Base-by-base conservation (phyloP, 2,113 vertebrate species). In the Leucosticte australis region DNA sequence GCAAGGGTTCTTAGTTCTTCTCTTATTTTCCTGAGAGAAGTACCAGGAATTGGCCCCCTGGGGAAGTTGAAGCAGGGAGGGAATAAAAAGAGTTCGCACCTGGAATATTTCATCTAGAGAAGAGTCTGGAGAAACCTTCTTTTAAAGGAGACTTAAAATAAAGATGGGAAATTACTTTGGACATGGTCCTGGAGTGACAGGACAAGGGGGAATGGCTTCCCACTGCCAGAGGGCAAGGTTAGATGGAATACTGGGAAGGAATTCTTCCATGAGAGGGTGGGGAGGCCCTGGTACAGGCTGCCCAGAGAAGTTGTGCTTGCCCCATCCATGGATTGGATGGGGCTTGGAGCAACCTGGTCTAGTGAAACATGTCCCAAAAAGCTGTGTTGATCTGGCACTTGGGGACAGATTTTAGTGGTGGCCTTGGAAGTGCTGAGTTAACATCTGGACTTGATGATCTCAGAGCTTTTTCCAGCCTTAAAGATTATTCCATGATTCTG, bases 361-460 rank as follows among this genome's bases (percentile, higher is more conserved):
- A 63, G 41, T 41, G 30, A 24, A 63, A 41, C 11, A 26, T 22
- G 56, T 55, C 56, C 21, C 65, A 26, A 47, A 63, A 70, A 87
- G 13, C 13, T 0, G 0, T 22, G 11, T 5, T 55, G 41, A 64
- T 42, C 30, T 22, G 35, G 49, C 20, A 68, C 18, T 7, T 22
- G 21, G 13, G 37, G 27, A 68, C 37, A 68, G 71, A 68, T 39
- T 69, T 78, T 33, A 60, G 15, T 19, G 39, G 53, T 18, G 27
- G 73, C 39, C 15, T n/a, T 53, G 23, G 47, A 87, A 78, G 12
- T 23, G 55, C 23, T 28, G 15, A 39, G 8, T 46, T 33, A 69
- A 62, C 10, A 69, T 53, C 19, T 46, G 35, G 17, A 55, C 7
- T 41, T 26, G 6, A 42, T 41, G 47, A 49, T 35, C 41, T 47